Base-by-base conservation (phyloP, 2,888 invertebrate species). In the Drosophila fulvimacula region DNA sequence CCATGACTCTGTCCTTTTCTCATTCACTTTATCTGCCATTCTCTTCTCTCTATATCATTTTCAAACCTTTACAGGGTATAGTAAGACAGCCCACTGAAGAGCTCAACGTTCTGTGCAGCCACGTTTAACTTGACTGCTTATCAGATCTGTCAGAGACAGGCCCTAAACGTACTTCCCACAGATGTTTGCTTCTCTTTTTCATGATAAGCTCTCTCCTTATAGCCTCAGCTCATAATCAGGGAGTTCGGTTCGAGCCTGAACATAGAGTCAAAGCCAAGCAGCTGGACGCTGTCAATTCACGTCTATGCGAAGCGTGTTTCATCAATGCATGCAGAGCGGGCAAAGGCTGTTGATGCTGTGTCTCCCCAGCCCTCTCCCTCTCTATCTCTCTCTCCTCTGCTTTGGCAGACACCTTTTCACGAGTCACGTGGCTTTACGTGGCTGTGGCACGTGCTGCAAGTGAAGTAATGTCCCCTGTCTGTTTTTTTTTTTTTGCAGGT, bases 401-500 rank as follows among this genome's bases (percentile, higher is more conserved):
- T n/a, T 27, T 48, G 46, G 46, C 46, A 46, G 48, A 48, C 48
- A 48, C 48, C 49, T 9, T 32, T 32, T 2, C 32, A 49, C 19
- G 32, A 51, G 51, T 51, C 52, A 51, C 49, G 49, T 24, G 52
- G 21, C 52, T 24, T 19, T 19, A 19, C 48, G 48, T 48, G 48
- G 48, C 30, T 48, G 30, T 32, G 42, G 56, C 58, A 71, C 70
- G 70, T 71, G 64, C 49, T 30, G 44, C 48, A n/a, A 27, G 41
- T 46, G 36, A 41, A 19, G 27, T 30, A 24, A 13, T 7, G 11
- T 19, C 32, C 11, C 13, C 17, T 6, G 30, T 19, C 48, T 30
- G 17, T 17, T 11, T 46, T 46, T 30, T 27, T 30, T n/a, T n/a
- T n/a, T n/a, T n/a, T n/a, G n/a, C 48, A 48, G 48, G 48, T 48